Percentiles rank a stretch among this genome's conserved stretches.
Conservation (phyloP, 2,888 invertebrate genomes). For the Dilophus febrilis region DNA sequence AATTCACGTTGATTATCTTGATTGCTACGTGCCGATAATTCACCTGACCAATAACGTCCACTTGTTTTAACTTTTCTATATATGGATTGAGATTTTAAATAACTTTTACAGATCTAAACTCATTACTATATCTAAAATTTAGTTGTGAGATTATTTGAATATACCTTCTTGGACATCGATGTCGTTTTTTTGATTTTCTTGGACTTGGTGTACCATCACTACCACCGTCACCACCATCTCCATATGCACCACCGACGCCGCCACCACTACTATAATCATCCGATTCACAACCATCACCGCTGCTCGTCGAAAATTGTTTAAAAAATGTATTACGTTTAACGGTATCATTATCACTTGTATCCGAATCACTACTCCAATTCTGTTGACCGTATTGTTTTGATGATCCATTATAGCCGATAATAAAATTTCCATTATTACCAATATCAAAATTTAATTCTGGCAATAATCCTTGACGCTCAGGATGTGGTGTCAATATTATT, state of each 20-base stretch:
- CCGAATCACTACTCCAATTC: conserved; percentile 23
- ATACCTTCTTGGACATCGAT: neutral
- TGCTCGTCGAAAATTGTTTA: conserved; percentile 17
- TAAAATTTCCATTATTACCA: conserved; percentile 4
- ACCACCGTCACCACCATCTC: no score
- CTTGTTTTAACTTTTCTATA: conserved; percentile 19
- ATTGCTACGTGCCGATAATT: conserved; percentile 64
- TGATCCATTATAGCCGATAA: neutral
- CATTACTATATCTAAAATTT: neutral
- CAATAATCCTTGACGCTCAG: conserved; percentile 25
- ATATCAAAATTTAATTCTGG: conserved; percentile 21
- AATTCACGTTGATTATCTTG: conserved; percentile 74
- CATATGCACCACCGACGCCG: neutral
- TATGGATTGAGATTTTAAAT: neutral
- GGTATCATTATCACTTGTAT: conserved; percentile 8
- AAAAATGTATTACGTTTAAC: neutral
- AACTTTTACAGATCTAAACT: neutral
- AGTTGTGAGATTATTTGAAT: neutral
- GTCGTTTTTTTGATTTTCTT: neutral
- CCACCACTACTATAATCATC: conserved; percentile 16
- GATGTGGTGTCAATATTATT: conserved; percentile 24
- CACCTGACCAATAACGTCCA: conserved; percentile 55
- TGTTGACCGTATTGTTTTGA: neutral
- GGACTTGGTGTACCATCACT: no score
- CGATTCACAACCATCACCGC: conserved; percentile 30